Conservation (phyloP, 2,888 invertebrate species). For the Chironomus tentans region DNA sequence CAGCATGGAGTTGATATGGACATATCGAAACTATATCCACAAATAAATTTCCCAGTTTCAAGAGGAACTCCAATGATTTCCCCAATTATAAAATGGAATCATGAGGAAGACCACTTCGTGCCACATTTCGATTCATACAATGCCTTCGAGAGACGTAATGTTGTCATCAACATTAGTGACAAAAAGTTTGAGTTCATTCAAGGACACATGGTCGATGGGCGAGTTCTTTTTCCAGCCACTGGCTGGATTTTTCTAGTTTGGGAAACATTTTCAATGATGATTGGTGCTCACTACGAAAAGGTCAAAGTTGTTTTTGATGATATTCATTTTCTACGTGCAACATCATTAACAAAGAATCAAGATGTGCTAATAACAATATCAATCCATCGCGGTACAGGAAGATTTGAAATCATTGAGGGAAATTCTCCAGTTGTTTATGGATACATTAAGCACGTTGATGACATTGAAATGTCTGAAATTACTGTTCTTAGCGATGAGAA, state of each 20-base stretch:
- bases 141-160: conserved; percentile 51
- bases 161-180: conserved; percentile 49
- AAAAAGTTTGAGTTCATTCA: conserved; percentile 61
- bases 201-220: conserved; percentile 77
- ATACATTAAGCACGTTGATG: conserved; percentile 50
- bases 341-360: conserved; percentile 60
- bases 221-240: conserved; percentile 75
- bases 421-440: conserved; percentile 63
- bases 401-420: conserved; percentile 58
- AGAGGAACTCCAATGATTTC: conserved; percentile 71
- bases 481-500: conserved; percentile 30
- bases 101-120: conserved; percentile 54
- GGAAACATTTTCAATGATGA: conserved; percentile 62
- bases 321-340: conserved; percentile 73
- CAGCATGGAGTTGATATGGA: conserved; percentile 62
- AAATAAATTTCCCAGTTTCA: conserved; percentile 65
- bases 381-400: conserved; percentile 52
- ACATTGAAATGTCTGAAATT: conserved; percentile 31
- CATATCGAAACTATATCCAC: conserved; percentile 61
- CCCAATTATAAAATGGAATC: conserved; percentile 72
- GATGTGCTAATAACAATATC: conserved; percentile 46
- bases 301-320: conserved; percentile 77
- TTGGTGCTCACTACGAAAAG: conserved; percentile 54
- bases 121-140: background rate
- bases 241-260: conserved; percentile 70